Evolutionary conservation across 2,113 vertebrate genomes (phyloP).

Genomic region (Heptranchias perlo): DNA sequence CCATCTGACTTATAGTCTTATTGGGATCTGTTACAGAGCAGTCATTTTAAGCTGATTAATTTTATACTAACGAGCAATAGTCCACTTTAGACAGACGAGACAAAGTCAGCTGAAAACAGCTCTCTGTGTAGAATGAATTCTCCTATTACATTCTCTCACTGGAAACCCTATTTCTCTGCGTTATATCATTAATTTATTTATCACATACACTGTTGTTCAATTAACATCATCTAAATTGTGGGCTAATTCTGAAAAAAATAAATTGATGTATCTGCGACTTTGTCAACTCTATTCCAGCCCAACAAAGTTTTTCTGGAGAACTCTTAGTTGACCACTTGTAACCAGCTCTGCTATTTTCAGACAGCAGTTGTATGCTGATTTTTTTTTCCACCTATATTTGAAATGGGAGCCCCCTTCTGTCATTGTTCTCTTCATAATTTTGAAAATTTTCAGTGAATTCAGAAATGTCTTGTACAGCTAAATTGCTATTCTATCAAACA

Average conservation of each 20-base stretch:
- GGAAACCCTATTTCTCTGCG: background rate
- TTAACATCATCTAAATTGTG: background rate
- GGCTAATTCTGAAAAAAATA: background rate
- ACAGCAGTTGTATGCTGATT: background rate
- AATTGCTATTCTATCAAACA: background rate
- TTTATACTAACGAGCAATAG: background rate
- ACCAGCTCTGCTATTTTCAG: background rate
- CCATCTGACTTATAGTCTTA: background rate
- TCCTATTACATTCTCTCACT: background rate
- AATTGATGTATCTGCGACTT: background rate
- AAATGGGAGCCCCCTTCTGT: background rate
- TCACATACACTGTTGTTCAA: background rate
- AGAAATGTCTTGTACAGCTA: background rate
- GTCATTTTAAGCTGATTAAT: background rate
- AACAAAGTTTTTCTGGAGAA: background rate
- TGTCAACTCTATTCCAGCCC: background rate
- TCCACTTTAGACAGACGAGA: background rate
- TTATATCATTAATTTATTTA: background rate
- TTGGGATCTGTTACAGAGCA: background rate
- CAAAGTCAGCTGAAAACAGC: background rate
- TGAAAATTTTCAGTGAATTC: background rate
- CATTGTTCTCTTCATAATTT: background rate
- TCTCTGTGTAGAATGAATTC: background rate
- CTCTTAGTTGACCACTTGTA: background rate
- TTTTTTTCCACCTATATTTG: background rate